Percentiles rank a stretch among this genome's conserved stretches.
Evolutionary conservation across 1,140 invertebrate species (phyloP).

Genomic region (Plectrocnemia conspersa): DNA sequence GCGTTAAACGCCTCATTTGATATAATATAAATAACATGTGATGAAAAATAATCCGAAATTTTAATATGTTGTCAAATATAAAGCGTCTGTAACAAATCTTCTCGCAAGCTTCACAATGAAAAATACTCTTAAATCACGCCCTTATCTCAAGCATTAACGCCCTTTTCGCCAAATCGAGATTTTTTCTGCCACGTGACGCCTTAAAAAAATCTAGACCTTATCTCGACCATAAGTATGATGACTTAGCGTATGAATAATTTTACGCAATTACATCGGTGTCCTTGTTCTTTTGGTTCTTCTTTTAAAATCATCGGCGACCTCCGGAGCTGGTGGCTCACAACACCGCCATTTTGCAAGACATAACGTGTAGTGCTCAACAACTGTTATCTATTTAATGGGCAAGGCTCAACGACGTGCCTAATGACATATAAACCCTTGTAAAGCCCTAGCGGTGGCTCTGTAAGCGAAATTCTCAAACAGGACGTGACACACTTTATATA

Average conservation of each 20-base stretch:
- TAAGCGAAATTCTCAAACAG: constrained; percentile 4
- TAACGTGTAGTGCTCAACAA: neutral
- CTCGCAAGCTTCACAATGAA: too few species aligned
- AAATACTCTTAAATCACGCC: too few species aligned
- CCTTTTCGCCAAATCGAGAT: neutral
- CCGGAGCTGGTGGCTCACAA: neutral
- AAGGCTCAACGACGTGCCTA: constrained; percentile 5
- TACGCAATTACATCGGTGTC: neutral
- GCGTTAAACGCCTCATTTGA: too few species aligned
- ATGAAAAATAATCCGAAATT: too few species aligned
- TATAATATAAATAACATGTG: too few species aligned
- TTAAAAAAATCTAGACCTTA: neutral
- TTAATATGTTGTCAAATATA: too few species aligned
- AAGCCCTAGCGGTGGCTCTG: constrained; percentile 9
- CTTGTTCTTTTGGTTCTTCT: neutral
- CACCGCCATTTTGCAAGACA: neutral
- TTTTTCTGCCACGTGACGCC: neutral
- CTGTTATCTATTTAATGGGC: constrained; percentile 7
- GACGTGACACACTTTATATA: constrained; percentile 13
- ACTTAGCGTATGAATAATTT: neutral
- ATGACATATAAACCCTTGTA: constrained; percentile 9
- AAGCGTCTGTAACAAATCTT: too few species aligned
- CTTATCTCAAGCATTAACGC: too few species aligned
- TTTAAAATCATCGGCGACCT: neutral
- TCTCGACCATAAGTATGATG: neutral